phyloP scores from a whole-genome alignment of 2,797 vertebrate genomes.

The Tenualosa ilisha region DNA sequence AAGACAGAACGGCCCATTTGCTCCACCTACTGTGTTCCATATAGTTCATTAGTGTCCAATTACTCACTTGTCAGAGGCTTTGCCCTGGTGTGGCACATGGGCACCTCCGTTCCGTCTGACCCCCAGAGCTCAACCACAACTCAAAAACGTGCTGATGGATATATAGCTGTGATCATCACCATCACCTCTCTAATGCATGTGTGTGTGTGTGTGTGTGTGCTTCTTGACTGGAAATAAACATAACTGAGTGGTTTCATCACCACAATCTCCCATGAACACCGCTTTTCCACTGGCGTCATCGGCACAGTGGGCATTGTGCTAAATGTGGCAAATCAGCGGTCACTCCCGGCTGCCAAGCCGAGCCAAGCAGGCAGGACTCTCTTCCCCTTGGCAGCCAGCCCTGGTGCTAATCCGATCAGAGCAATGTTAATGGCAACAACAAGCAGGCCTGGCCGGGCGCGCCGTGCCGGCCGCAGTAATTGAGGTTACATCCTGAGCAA shows the following conservation, averaged over 20 bases:
- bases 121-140: neutral
- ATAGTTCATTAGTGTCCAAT: neutral
- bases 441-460: conserved; percentile 48
- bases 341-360: conserved; percentile 57
- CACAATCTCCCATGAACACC: neutral
- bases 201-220: neutral
- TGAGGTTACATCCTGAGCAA: conserved; percentile 58
- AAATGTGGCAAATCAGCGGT: conserved; percentile 61
- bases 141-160: neutral
- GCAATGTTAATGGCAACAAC: conserved; percentile 64
- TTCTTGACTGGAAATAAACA: neutral
- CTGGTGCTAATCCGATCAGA: conserved; percentile 60
- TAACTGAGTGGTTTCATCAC: neutral
- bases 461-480: conserved; percentile 51
- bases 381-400: conserved; percentile 53
- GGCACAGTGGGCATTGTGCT: conserved; percentile 54
- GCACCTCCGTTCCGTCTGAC: neutral
- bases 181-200: neutral
- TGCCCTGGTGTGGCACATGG: neutral
- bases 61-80: neutral
- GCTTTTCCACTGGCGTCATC: conserved; percentile 44
- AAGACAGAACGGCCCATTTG: neutral
- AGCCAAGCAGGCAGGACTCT: conserved; percentile 54
- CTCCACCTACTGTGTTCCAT: neutral
- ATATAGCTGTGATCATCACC: neutral